Conservation (phyloP, 2,113 vertebrate species). For the Octodon degus region DNA sequence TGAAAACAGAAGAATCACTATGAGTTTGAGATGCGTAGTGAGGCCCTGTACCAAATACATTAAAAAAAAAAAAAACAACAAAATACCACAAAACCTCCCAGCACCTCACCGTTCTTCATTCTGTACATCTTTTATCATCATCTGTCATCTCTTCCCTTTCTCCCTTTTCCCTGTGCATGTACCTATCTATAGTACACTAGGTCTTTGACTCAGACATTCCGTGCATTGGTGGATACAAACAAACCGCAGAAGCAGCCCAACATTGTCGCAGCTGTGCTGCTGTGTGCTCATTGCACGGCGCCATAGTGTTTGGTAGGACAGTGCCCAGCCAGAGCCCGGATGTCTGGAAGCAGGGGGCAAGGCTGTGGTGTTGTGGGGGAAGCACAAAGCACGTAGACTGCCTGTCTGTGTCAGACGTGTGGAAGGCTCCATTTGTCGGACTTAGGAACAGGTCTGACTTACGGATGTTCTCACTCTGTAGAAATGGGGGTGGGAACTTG, state of each 20-base stretch:
- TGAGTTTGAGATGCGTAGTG: too few relatives aligned
- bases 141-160: not conserved
- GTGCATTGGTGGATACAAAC: not conserved
- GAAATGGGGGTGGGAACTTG: not conserved
- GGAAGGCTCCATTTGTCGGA: not conserved
- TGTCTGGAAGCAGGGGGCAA: not conserved
- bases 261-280: not conserved
- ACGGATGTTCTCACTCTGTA: not conserved
- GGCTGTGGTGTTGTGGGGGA: not conserved
- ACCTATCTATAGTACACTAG: not conserved
- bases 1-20: too few relatives aligned
- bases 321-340: not conserved
- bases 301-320: not conserved
- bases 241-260: not conserved
- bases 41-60: too few relatives aligned
- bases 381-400: not conserved
- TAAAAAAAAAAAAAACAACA: too few relatives aligned
- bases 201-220: not conserved
- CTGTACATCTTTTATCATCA: not conserved
- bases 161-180: not conserved
- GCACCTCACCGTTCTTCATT: not conserved
- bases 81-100: not conserved
- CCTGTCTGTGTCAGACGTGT: not conserved
- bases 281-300: not conserved
- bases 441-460: not conserved